Conservation (phyloP, 2,888 invertebrate genomes). For the Limenitis camilla region DNA sequence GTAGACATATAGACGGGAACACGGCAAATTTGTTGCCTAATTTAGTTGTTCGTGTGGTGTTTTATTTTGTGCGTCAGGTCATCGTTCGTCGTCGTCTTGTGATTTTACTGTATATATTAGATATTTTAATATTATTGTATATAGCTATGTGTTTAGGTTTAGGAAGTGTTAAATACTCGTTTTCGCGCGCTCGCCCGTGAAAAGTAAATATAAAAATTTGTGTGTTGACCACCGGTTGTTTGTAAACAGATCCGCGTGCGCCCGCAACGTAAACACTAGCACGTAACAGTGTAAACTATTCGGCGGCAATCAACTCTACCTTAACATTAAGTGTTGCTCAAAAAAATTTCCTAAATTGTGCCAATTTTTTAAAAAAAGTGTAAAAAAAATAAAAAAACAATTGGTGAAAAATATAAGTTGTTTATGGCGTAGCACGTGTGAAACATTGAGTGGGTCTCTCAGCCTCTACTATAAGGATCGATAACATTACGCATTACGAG, state of each 20-base stretch:
- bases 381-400: slow-evolving; percentile 23
- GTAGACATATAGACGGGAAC: slow-evolving; percentile 75
- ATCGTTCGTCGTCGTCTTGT: slow-evolving; percentile 67
- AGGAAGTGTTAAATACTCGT: slow-evolving; percentile 14
- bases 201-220: slow-evolving; percentile 30
- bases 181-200: slow-evolving; percentile 18
- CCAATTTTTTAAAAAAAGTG: slow-evolving; percentile 27
- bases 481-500: slow-evolving; percentile 73
- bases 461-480: slow-evolving; percentile 70
- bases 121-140: slow-evolving; percentile 29
- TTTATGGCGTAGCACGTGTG: slow-evolving; percentile 37
- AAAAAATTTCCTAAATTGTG: slow-evolving; percentile 30
- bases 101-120: slow-evolving; percentile 26
- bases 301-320: slow-evolving; percentile 18
- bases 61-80: slow-evolving; percentile 72
- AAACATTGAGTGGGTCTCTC: slow-evolving; percentile 44
- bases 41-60: slow-evolving; percentile 74
- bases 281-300: slow-evolving; percentile 20
- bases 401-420: slow-evolving; percentile 24
- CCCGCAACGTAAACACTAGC: slow-evolving; percentile 33
- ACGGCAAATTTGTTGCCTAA: slow-evolving; percentile 74
- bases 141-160: slow-evolving; percentile 19
- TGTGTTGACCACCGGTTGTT: slow-evolving; percentile 50
- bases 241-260: slow-evolving; percentile 68
- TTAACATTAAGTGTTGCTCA: slow-evolving; percentile 22